Evolutionary conservation across 1,140 invertebrate genomes (phyloP).

Genomic region (Solenopsis fugax): DNA sequence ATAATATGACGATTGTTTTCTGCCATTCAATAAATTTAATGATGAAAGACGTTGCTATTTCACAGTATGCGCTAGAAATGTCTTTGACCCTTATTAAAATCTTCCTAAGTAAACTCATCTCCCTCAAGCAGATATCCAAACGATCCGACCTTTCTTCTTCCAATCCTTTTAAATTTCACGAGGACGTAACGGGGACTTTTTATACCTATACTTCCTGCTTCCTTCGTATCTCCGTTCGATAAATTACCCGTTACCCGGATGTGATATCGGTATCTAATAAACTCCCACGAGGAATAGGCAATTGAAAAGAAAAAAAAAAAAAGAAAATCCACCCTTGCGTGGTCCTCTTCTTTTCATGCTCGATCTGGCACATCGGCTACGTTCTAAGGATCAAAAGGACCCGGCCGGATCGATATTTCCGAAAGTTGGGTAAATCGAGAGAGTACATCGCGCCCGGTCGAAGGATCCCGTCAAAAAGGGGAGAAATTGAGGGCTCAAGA

Average conservation of each 20-base stretch:
- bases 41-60: not conserved
- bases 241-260: constrained; percentile 53
- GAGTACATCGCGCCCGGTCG: constrained; percentile 15
- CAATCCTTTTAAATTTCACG: constrained; percentile 57
- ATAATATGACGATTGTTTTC: not conserved
- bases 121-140: constrained; percentile 22
- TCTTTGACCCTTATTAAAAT: not conserved
- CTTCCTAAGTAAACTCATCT: constrained; percentile 16
- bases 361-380: constrained; percentile 59
- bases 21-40: not conserved
- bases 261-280: constrained; percentile 20
- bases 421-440: constrained; percentile 60
- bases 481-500: constrained; percentile 79
- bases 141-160: not conserved
- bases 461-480: constrained; percentile 46
- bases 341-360: constrained; percentile 54
- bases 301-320: constrained; percentile 55
- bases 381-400: constrained; percentile 54
- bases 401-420: constrained; percentile 56
- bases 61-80: not conserved
- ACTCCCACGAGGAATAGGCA: constrained; percentile 2
- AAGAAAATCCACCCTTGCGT: constrained; percentile 60
- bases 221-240: constrained; percentile 26
- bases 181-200: constrained; percentile 48
- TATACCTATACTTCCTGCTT: constrained; percentile 44